Evolutionary conservation across 2,113 vertebrate species (phyloP).

Genomic region (Redunca redunca): DNA sequence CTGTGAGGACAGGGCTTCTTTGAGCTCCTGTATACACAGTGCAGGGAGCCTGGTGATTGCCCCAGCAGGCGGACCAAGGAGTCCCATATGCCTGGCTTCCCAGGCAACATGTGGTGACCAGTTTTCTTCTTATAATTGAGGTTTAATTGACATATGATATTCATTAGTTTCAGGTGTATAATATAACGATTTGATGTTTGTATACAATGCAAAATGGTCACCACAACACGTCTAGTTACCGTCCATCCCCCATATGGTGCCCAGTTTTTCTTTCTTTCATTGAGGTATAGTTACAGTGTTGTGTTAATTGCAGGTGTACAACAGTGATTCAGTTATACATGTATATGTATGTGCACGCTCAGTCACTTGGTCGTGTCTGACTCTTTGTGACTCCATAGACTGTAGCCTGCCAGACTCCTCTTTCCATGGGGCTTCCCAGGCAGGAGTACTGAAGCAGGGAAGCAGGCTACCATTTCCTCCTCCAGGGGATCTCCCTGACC

Average conservation of each 20-base stretch:
- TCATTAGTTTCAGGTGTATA: background rate
- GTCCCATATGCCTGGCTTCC: background rate
- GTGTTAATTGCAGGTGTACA: background rate
- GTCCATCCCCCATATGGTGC: background rate
- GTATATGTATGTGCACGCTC: background rate
- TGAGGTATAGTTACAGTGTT: background rate
- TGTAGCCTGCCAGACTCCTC: background rate
- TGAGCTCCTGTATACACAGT: no score
- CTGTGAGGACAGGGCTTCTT: background rate
- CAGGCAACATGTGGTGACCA: background rate
- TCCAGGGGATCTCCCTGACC: background rate
- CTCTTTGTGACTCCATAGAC: background rate
- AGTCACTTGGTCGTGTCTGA: background rate
- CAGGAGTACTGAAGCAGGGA: background rate
- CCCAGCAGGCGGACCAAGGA: no score
- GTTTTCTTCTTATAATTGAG: background rate
- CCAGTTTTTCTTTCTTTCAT: background rate
- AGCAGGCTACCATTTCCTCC: background rate
- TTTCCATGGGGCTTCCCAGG: background rate
- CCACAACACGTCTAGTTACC: background rate
- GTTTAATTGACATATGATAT: background rate
- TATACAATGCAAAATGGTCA: background rate
- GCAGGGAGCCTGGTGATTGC: background rate
- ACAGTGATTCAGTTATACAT: background rate
- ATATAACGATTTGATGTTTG: background rate